Conservation (phyloP, 1,140 invertebrate genomes). For the Mizuhopecten yessoensis region DNA sequence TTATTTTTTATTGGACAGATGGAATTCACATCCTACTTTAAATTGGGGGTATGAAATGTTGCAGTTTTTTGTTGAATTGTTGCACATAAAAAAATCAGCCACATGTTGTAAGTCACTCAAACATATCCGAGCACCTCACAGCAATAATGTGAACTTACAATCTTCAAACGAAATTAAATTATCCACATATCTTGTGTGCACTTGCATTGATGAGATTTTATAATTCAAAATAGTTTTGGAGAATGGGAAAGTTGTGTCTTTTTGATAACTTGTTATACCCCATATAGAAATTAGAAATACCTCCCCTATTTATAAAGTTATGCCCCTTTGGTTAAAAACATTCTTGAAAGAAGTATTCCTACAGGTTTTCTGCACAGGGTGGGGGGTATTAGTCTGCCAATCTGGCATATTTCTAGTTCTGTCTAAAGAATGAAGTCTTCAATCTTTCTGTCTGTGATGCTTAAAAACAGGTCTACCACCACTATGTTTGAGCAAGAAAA, state of each 20-base stretch:
- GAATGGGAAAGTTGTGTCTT: background rate
- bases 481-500: too few species aligned
- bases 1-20: slow-evolving; percentile 32
- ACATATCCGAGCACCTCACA: background rate
- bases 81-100: background rate
- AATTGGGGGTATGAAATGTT: background rate
- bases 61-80: background rate
- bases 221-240: background rate
- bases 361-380: too few species aligned
- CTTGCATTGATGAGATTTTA: background rate
- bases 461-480: too few species aligned
- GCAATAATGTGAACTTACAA: background rate
- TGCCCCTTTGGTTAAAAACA: too few species aligned
- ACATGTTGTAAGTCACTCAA: background rate
- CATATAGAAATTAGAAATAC: too few species aligned
- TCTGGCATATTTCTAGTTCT: too few species aligned
- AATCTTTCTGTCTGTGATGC: too few species aligned
- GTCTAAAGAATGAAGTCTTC: too few species aligned
- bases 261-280: too few species aligned
- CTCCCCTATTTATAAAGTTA: too few species aligned
- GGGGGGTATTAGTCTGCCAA: too few species aligned
- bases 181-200: background rate
- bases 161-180: background rate
- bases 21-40: slow-evolving; percentile 38
- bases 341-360: too few species aligned